Percentiles rank a stretch among this genome's conserved stretches.
Conservation (phyloP, 2,888 invertebrate species). For the Eupithecia subumbrata region DNA sequence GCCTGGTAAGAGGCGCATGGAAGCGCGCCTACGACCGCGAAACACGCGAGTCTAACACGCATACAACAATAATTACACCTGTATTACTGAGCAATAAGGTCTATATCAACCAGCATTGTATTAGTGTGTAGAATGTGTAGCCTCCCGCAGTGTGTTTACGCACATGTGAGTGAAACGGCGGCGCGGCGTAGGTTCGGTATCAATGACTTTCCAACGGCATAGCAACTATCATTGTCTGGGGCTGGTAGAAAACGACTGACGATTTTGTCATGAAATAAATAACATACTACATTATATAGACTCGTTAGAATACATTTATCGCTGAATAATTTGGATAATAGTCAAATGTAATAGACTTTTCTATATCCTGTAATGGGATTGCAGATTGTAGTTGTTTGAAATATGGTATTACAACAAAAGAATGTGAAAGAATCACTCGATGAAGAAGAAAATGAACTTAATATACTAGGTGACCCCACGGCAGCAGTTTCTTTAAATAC, state of each 20-base stretch:
- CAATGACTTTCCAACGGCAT: constrained; percentile 41
- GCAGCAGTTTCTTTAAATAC: background rate
- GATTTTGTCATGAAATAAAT: constrained; percentile 15
- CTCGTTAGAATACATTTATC: background rate
- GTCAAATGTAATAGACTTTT: background rate
- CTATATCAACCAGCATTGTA: constrained; percentile 2
- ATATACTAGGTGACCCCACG: background rate
- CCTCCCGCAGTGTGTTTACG: constrained; percentile 47
- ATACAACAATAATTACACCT: constrained; percentile 15
- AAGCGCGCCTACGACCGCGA: constrained; percentile 58
- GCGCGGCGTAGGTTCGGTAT: constrained; percentile 46
- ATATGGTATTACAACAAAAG: background rate
- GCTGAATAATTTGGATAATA: background rate
- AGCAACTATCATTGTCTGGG: constrained; percentile 19
- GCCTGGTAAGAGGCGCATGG: constrained; percentile 73
- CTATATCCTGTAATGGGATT: background rate
- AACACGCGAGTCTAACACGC: constrained; percentile 47
- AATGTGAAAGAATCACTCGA: background rate
- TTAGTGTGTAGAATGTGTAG: constrained; percentile 16
- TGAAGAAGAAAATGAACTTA: background rate
- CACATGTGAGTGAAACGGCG: constrained; percentile 47
- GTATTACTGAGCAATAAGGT: constrained; percentile 18
- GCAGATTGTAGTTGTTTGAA: too few relatives aligned
- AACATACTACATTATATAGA: background rate
- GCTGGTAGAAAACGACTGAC: constrained; percentile 16